These are phyloP conservation scores for Tokudaia muenninki DNA, from an alignment of 2,797 vertebrate genomes.

Conservation along the genomic window DNA sequence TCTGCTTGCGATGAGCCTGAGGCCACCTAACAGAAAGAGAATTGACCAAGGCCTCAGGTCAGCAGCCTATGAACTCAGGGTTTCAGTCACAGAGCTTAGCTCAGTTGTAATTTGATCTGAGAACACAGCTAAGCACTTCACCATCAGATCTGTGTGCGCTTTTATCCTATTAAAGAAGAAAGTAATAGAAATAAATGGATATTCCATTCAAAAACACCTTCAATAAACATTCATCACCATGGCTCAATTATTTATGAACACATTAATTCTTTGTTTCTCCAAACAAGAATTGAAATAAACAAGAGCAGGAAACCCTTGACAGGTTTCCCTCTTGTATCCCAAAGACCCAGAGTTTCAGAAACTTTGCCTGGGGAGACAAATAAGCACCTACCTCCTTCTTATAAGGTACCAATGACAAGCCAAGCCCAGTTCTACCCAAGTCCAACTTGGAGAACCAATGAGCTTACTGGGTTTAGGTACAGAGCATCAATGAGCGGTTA, in stretches of 20 bases:
- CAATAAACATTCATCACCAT: background rate
- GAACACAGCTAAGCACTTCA: background rate
- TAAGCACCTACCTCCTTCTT: background rate
- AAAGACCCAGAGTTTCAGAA: background rate
- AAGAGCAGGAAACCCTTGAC: background rate
- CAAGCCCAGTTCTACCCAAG: background rate
- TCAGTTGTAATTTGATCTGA: background rate
- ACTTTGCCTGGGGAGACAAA: background rate
- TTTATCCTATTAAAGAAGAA: background rate
- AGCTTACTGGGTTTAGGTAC: background rate
- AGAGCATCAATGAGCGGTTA: background rate
- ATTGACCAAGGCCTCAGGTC: background rate
- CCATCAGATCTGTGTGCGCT: background rate
- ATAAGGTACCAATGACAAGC: background rate
- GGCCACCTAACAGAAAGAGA: background rate
- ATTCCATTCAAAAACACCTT: constrained; percentile 22
- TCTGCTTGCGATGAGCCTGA: background rate
- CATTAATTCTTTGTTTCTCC: background rate
- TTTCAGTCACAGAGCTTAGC: background rate
- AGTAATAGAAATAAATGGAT: background rate
- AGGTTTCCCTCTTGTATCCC: background rate
- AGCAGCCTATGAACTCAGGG: background rate
- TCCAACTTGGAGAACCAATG: background rate
- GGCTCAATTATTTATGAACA: background rate
- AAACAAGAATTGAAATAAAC: background rate